phyloP scores from a whole-genome alignment of 1,140 invertebrate genomes.

The Trichoplusia ni region DNA sequence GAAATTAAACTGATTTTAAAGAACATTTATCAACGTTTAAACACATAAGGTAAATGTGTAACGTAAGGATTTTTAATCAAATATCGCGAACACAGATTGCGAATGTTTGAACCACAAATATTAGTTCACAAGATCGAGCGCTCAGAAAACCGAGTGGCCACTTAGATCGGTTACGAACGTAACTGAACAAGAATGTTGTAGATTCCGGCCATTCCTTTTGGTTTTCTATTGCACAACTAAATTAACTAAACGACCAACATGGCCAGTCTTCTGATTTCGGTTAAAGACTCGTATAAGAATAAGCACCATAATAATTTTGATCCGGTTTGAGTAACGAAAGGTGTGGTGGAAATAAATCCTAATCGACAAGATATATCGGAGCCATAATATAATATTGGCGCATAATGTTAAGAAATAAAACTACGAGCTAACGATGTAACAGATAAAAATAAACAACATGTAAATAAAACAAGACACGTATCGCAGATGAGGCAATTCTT shows the following conservation, averaged over 20 bases:
- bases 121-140: too few species aligned
- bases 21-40: too few species aligned
- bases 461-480: slow-evolving; percentile 39
- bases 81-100: too few species aligned
- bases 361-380: slow-evolving; percentile 26
- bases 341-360: slow-evolving; percentile 24
- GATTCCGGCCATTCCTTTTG: slow-evolving; percentile 1
- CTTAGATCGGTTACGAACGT: neutral
- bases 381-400: slow-evolving; percentile 32
- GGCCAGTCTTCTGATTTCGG: slow-evolving; percentile 8
- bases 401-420: slow-evolving; percentile 34
- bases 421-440: slow-evolving; percentile 23
- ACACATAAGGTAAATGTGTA: too few species aligned
- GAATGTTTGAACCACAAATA: too few species aligned
- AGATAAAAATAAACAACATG: slow-evolving; percentile 37
- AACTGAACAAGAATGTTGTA: slow-evolving; percentile 1
- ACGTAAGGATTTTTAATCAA: too few species aligned
- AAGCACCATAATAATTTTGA: slow-evolving; percentile 17
- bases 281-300: slow-evolving; percentile 13
- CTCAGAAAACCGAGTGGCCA: too few species aligned
- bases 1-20: too few species aligned
- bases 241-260: neutral
- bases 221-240: neutral
- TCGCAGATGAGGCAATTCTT: slow-evolving; percentile 35
- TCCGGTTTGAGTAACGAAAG: slow-evolving; percentile 29